Evolutionary conservation across 2,888 invertebrate genomes (phyloP).

Genomic region (Diaperis boleti): DNA sequence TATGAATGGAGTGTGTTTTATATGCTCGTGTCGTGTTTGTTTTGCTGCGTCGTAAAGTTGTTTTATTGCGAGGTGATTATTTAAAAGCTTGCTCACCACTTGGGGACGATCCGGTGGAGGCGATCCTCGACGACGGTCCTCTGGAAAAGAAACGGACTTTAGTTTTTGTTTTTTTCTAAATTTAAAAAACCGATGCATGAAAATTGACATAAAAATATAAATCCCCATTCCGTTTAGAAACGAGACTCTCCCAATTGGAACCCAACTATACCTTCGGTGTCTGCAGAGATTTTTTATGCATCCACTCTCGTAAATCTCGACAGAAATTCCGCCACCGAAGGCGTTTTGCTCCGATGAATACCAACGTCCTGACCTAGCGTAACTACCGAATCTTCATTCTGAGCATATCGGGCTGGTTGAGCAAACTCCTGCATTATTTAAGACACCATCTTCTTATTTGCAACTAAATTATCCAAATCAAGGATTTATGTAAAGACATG

Average conservation of each 20-base stretch:
- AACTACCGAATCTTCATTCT: constrained; percentile 31
- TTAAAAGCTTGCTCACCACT: constrained; percentile 34
- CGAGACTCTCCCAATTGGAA: too few relatives aligned
- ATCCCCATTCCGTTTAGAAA: too few relatives aligned
- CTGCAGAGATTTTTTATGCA: constrained; percentile 21
- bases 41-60: constrained; percentile 54
- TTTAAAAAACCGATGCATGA: too few relatives aligned
- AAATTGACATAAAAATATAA: too few relatives aligned
- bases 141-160: neutral
- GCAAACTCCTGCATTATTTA: constrained; percentile 24
- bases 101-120: neutral
- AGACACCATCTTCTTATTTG: constrained; percentile 20
- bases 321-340: constrained; percentile 6
- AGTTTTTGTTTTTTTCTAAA: too few relatives aligned
- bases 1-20: constrained; percentile 58
- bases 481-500: constrained; percentile 10
- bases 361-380: constrained; percentile 30
- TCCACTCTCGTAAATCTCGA: constrained; percentile 18
- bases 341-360: constrained; percentile 29
- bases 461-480: constrained; percentile 10
- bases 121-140: neutral
- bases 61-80: constrained; percentile 57
- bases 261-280: too few relatives aligned
- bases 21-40: constrained; percentile 52
- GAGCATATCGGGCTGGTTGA: constrained; percentile 11